phyloP scores from a whole-genome alignment of 2,797 vertebrate genomes.

The Xerus rutilus region DNA sequence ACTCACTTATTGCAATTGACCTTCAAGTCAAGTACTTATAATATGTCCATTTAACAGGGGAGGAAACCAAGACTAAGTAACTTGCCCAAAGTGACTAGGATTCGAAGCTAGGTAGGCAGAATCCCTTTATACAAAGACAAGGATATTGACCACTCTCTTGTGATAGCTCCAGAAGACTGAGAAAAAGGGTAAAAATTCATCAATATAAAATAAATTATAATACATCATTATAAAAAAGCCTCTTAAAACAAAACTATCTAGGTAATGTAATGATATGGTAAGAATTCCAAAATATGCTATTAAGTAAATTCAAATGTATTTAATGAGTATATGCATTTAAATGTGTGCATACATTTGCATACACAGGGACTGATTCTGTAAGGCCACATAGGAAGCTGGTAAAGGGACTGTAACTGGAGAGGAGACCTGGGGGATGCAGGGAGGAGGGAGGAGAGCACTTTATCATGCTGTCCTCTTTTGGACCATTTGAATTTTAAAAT shows the following conservation, averaged over 20 bases:
- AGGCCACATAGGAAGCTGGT: neutral
- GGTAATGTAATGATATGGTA: neutral
- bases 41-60: neutral
- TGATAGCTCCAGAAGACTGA: neutral
- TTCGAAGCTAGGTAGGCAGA: neutral
- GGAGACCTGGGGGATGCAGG: fast-evolving
- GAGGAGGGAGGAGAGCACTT: neutral
- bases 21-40: neutral
- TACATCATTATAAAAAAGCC: neutral
- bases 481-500: neutral
- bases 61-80: neutral
- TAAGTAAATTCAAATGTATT: neutral
- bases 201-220: neutral
- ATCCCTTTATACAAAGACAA: neutral
- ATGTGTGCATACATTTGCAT: neutral
- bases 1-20: neutral
- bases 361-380: too few species aligned
- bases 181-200: neutral
- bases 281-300: neutral
- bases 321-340: neutral
- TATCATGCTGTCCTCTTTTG: neutral
- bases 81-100: neutral
- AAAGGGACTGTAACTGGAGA: neutral
- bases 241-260: neutral
- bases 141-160: neutral